Evolutionary conservation across 2,113 vertebrate species (phyloP), one percentile per base, ranked within the genome.

Genomic region (Sterna hirundo): DNA sequence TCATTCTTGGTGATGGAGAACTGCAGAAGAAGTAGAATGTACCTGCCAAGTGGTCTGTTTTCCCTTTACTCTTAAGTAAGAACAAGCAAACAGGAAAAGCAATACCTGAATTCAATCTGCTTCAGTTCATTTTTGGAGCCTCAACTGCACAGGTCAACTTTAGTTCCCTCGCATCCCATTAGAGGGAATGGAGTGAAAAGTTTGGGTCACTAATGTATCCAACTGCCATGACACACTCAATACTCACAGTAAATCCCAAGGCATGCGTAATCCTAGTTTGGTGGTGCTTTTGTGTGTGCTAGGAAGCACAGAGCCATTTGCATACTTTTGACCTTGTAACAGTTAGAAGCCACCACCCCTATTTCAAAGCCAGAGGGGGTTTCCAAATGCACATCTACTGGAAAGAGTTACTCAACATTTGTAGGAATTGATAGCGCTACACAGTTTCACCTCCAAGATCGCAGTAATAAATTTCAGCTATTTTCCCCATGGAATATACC

Each of bases 261-360:
- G 32, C 51, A 58, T 0, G 1, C 0, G 1, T 9, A 66, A 60
- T 21, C 25, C 38, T 23, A 4, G 1, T 60, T 3, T 68, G 23
- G 6, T 36, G 57, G 30, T 34, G 23, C 9, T 60, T 54, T 25
- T 40, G 7, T 42, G 21, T 26, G 21, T 44, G 38, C 27, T 23
- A 10, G 15, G 42, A 52, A 49, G n/a, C 18, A 22, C 3, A 4
- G 61, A 88, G 10, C 18, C n/a, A 32, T 25, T 58, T 66, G 29
- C n/a, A 71, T 23, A 3, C 5, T 38, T 68, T 1, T 11, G 49
- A 17, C 21, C 19, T 44, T 32, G 13, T 10, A 42, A 55, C 20
- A 30, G 4, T 8, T 38, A 4, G 7, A 75, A 90, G 34, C 26
- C 40, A 66, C 8, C 38, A 44, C 1, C 27, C 15, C 13, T 36